Conservation (phyloP, 2,113 vertebrate species). For the Apus apus region DNA sequence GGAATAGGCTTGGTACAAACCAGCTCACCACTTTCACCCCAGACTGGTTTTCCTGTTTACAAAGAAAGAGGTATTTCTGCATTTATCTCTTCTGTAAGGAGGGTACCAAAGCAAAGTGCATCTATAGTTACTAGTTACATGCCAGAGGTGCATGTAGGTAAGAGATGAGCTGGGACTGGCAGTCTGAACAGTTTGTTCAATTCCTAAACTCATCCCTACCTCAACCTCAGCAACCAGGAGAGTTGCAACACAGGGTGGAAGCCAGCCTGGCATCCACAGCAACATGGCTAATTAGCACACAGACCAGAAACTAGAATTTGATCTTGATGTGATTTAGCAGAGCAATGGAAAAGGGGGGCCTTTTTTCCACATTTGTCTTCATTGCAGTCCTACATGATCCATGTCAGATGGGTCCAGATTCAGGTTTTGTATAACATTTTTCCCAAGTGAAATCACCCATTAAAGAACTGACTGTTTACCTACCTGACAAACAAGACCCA, state of each 20-base stretch:
- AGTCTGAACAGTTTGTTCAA: background rate
- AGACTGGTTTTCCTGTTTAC: slow-evolving; percentile 85
- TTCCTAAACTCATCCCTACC: background rate
- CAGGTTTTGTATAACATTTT: background rate
- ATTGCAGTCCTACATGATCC: background rate
- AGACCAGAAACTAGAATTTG: background rate
- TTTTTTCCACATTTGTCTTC: background rate
- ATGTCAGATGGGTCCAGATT: background rate
- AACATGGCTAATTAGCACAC: background rate
- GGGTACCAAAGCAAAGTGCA: background rate
- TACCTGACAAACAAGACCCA: background rate
- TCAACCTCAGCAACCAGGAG: background rate
- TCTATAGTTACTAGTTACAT: too few species aligned
- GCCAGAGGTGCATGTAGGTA: background rate
- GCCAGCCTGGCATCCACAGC: background rate
- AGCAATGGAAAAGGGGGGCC: background rate
- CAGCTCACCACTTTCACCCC: slow-evolving; percentile 95
- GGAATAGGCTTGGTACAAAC: slow-evolving; percentile 94
- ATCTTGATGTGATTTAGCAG: background rate
- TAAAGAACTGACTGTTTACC: background rate
- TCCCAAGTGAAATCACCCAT: background rate
- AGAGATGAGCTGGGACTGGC: background rate
- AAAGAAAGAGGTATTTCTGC: background rate
- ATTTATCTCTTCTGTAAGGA: background rate
- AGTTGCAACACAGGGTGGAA: background rate